Conservation (phyloP, 2,888 invertebrate species). For the Hypsopygia costalis region DNA sequence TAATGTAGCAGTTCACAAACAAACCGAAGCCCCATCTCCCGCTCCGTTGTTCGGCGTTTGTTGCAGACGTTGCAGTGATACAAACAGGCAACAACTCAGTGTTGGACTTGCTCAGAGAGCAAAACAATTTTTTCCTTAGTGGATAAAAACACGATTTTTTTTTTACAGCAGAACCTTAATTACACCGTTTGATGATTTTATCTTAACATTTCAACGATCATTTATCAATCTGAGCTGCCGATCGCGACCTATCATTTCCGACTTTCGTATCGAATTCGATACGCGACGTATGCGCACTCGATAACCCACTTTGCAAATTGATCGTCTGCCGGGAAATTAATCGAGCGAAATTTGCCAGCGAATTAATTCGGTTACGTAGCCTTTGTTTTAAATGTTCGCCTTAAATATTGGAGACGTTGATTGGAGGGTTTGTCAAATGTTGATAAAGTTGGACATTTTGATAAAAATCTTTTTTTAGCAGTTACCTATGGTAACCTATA, state of each 20-base stretch:
- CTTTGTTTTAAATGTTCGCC: background rate
- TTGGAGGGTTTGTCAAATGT: background rate
- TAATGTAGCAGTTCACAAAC: too few species aligned
- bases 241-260: conserved; percentile 1
- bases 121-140: too few species aligned
- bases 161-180: too few species aligned
- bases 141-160: too few species aligned
- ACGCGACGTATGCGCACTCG: background rate
- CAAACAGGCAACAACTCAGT: too few species aligned
- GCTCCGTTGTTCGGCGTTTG: too few species aligned
- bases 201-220: background rate
- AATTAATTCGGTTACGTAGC: conserved; percentile 4
- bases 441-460: background rate
- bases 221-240: conserved; percentile 1
- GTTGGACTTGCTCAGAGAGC: too few species aligned
- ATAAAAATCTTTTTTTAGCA: too few species aligned
- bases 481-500: too few species aligned
- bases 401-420: too few species aligned
- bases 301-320: conserved; percentile 4
- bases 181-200: background rate
- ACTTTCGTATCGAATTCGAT: background rate
- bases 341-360: background rate
- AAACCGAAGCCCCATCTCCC: too few species aligned
- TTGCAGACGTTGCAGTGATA: too few species aligned
- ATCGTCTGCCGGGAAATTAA: background rate